phyloP scores from a whole-genome alignment of 2,888 invertebrate genomes.

The Periphyllus acericola region DNA sequence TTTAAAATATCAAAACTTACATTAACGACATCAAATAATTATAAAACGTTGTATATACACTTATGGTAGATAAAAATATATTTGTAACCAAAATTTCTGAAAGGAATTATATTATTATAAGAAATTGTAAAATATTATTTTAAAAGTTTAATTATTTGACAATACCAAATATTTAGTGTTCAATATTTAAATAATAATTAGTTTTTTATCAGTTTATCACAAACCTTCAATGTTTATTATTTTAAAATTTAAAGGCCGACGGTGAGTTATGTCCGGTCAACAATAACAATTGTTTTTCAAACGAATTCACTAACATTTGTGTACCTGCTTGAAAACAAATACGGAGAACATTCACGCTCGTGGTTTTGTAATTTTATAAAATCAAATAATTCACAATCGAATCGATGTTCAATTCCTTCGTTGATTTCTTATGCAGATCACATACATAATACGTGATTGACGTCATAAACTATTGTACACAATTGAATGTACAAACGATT shows the following conservation, averaged over 20 bases:
- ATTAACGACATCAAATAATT: too few species aligned
- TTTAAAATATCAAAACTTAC: too few species aligned
- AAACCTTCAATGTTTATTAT: neutral
- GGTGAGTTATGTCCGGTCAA: neutral
- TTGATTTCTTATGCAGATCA: constrained; percentile 18
- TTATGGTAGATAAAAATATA: too few species aligned
- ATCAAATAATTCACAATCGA: constrained; percentile 13
- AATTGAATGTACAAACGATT: constrained; percentile 23
- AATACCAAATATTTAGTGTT: too few species aligned
- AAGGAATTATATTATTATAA: too few species aligned
- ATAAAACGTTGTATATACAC: too few species aligned
- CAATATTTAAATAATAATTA: neutral
- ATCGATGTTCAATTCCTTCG: constrained; percentile 1
- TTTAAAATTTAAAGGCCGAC: neutral
- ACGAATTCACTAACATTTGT: neutral
- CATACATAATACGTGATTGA: constrained; percentile 54
- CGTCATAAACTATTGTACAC: constrained; percentile 48
- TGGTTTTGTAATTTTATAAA: neutral
- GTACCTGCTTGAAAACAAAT: too few species aligned
- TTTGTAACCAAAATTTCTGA: too few species aligned
- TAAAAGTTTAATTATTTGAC: too few species aligned
- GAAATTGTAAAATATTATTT: too few species aligned
- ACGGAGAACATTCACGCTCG: neutral
- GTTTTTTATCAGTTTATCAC: neutral
- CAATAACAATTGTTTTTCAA: neutral